Base-by-base conservation (phyloP, 2,888 invertebrate species). In the Cheilosia pagana region DNA sequence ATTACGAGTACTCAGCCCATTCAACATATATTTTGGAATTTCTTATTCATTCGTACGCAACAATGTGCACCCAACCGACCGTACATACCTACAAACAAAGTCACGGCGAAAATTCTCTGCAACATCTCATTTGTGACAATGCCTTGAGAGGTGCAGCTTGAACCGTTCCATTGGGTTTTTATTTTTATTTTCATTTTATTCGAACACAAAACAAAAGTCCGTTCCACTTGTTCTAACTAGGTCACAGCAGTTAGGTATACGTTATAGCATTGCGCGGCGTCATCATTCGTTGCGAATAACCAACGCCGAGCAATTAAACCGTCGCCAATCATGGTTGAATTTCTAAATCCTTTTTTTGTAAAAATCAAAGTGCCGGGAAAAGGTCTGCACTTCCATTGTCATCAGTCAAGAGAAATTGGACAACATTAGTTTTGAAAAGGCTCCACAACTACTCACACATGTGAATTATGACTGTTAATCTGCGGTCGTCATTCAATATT, bases 211-310 rank as follows among this genome's bases (percentile, higher is more conserved):
- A 60, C 8, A 63, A 67, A 43, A 70, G 48, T 71, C 35, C 70
- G 77, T 70, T 70, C 70, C 78, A 78, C 71, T 78, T 78, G 78
- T 45, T 59, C 52, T 78, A 78, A 71, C 78, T 78, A 43, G 78
- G 78, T 78, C 78, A 78, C 23, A 10, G 14, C 19, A 50, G 50
- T 50, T 23, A n/a, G n/a, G n/a, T n/a, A n/a, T n/a, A n/a, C n/a
- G n/a, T n/a, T n/a, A n/a, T n/a, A n/a, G n/a, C n/a, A n/a, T n/a
- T 1, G 45, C 19, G 45, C 45, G 12, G 1, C 45, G 19, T 41
- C 45, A 45, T 45, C 16, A 14, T 25, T 23, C 23, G 23, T 14
- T 23, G 50, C 23, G 23, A 50, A 50, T 50, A 50, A 50, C 50
- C 50, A 50, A 5, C 50, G 0, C 1, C 14, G 14, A 50, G 50